Percentiles rank a stretch among this genome's conserved stretches.
phyloP scores from a whole-genome alignment of 53 echinoderm and acorn worm species.

The Mesocentrotus franciscanus region DNA sequence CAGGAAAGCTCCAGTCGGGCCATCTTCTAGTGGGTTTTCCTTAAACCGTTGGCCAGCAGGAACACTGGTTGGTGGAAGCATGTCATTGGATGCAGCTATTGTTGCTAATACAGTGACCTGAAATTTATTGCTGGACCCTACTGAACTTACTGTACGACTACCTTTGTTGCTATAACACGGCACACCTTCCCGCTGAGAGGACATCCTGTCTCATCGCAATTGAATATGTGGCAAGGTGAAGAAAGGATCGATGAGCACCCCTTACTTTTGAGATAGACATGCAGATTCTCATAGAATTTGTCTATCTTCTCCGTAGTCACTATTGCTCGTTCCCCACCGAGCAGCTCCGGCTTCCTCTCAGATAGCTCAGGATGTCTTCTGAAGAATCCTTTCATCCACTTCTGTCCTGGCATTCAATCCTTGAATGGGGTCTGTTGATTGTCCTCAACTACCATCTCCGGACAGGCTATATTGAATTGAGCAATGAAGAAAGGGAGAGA shows the following conservation, averaged over 20 bases:
- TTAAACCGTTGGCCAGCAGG: slow-evolving; percentile 58
- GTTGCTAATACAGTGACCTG: not conserved
- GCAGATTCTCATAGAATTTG: slow-evolving; percentile 18
- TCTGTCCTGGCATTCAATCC: slow-evolving; percentile 56
- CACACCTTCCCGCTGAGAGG: not conserved
- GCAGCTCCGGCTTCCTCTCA: slow-evolving; percentile 27
- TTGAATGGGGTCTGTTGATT: slow-evolving; percentile 44
- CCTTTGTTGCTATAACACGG: not conserved
- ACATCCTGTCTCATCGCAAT: not conserved
- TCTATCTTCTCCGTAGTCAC: slow-evolving; percentile 59
- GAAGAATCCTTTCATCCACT: slow-evolving; percentile 57
- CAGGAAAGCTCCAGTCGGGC: slow-evolving; percentile 64
- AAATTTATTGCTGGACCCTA: not conserved
- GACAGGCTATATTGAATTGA: slow-evolving; percentile 46
- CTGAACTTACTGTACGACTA: not conserved
- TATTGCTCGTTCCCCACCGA: slow-evolving; percentile 65
- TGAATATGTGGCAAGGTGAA: not conserved
- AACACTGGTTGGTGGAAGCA: slow-evolving; percentile 50
- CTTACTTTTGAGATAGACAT: not conserved
- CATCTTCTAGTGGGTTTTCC: slow-evolving; percentile 68
- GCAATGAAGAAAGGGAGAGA: not conserved
- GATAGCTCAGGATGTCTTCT: slow-evolving; percentile 34
- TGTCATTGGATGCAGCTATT: not conserved
- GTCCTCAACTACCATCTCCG: slow-evolving; percentile 36
- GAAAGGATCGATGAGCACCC: not conserved